These are phyloP conservation scores for Zonitis immaculata DNA, from an alignment of 2,888 invertebrate genomes.

Conservation along the genomic window DNA sequence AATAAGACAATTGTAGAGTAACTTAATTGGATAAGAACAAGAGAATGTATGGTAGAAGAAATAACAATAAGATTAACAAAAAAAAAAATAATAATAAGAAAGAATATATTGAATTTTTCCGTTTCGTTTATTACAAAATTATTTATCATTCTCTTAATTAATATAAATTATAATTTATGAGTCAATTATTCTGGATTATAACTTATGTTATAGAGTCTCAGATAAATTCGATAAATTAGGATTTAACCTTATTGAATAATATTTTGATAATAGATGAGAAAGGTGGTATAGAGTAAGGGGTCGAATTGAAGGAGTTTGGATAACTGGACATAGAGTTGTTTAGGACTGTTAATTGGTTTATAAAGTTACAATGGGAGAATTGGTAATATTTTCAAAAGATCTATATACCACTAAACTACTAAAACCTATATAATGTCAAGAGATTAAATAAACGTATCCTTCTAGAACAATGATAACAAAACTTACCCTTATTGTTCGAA, in stretches of 20 bases:
- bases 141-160: no score
- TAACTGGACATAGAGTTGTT: background rate
- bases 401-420: conserved; percentile 12
- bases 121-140: no score
- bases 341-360: background rate
- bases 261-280: no score
- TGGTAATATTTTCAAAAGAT: background rate
- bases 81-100: no score
- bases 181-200: background rate
- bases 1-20: conserved; percentile 14
- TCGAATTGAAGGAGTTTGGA: no score
- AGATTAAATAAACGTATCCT: conserved; percentile 23
- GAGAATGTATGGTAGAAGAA: background rate
- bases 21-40: conserved; percentile 9
- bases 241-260: no score
- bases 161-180: background rate
- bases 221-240: no score
- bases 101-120: no score
- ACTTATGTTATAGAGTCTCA: no score
- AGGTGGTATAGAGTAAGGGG: no score
- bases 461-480: background rate
- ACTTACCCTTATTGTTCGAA: background rate
- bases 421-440: no score
- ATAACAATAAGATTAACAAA: no score
- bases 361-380: background rate